phyloP scores from a whole-genome alignment of 2,888 invertebrate genomes.

The Lypha dubia region DNA sequence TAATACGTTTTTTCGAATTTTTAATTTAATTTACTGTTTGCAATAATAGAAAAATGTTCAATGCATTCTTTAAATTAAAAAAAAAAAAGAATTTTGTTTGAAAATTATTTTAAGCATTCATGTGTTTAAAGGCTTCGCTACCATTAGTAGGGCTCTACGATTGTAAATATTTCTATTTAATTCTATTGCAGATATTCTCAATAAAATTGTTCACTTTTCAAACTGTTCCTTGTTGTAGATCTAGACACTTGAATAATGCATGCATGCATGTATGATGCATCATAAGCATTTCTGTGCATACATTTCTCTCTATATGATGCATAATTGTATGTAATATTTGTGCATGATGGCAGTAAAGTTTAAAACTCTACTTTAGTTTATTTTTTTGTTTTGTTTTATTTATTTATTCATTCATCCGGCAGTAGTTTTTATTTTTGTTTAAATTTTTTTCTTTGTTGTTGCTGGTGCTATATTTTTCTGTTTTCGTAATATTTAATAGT shows the following conservation, averaged over 20 bases:
- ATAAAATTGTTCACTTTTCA: constrained; percentile 35
- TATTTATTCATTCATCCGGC: constrained; percentile 68
- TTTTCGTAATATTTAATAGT: constrained; percentile 73
- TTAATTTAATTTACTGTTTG: background rate
- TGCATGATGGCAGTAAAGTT: constrained; percentile 36
- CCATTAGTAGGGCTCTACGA: background rate
- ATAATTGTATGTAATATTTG: background rate
- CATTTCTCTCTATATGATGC: background rate
- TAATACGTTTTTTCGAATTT: too few species aligned
- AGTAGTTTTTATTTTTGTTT: constrained; percentile 60
- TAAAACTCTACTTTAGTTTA: constrained; percentile 50
- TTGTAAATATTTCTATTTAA: background rate
- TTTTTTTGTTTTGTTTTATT: constrained; percentile 52
- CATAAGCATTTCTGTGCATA: background rate
- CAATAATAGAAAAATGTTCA: too few species aligned
- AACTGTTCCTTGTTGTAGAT: constrained; percentile 27
- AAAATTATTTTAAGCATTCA: too few species aligned
- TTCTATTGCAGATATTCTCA: constrained; percentile 15
- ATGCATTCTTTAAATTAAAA: too few species aligned
- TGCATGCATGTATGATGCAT: background rate
- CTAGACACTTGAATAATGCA: constrained; percentile 17
- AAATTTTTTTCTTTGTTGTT: constrained; percentile 43
- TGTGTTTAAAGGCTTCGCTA: too few species aligned
- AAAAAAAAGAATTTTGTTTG: too few species aligned
- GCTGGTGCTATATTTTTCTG: constrained; percentile 32